phyloP scores from a whole-genome alignment of 2,888 invertebrate species.

The Brachyptera putata region DNA sequence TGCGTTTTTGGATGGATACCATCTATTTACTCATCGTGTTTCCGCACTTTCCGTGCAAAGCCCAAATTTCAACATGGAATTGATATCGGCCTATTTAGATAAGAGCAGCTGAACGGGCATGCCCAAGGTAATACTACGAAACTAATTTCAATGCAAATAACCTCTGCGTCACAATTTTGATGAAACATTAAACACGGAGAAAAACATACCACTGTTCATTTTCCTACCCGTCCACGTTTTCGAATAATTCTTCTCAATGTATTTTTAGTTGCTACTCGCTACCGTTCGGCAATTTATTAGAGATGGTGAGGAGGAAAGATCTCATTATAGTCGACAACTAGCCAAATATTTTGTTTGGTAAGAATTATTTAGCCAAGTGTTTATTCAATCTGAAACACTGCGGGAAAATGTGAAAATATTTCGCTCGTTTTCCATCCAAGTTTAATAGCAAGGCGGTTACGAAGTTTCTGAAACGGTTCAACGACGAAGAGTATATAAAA shows the following conservation, averaged over 20 bases:
- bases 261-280: conserved; percentile 27
- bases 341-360: conserved; percentile 31
- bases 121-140: too few relatives aligned
- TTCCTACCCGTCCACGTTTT: conserved; percentile 17
- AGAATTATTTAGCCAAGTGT: conserved; percentile 31
- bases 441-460: conserved; percentile 10
- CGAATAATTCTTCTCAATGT: conserved; percentile 27
- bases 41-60: too few relatives aligned
- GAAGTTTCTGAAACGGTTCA: conserved; percentile 2
- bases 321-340: conserved; percentile 31
- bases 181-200: not conserved
- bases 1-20: too few relatives aligned
- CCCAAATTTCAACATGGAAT: too few relatives aligned
- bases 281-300: not conserved
- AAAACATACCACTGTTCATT: conserved; percentile 1
- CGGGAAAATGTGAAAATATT: conserved; percentile 30
- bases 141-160: too few relatives aligned
- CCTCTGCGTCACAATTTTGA: too few relatives aligned
- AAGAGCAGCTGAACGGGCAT: too few relatives aligned
- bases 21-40: too few relatives aligned
- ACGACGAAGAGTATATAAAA: conserved; percentile 2
- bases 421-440: conserved; percentile 23
- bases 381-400: conserved; percentile 32
- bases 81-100: too few relatives aligned
- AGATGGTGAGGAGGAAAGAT: conserved; percentile 26